These are phyloP conservation scores for Tenthredo distinguenda DNA, from an alignment of 2,888 invertebrate genomes.

Conservation along the genomic window DNA sequence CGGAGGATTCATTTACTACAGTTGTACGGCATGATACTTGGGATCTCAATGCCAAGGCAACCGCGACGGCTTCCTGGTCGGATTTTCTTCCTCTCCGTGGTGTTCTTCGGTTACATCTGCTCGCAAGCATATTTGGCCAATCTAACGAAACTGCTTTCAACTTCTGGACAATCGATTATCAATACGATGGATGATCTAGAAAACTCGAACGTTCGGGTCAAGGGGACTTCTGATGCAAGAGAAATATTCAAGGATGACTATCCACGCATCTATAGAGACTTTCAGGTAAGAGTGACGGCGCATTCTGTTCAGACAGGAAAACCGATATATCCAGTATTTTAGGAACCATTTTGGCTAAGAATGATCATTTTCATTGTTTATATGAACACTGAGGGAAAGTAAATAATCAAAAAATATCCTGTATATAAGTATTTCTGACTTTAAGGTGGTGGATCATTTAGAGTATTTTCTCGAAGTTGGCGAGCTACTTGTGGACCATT, in stretches of 20 bases:
- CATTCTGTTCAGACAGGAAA: neutral
- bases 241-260: neutral
- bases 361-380: neutral
- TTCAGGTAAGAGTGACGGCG: neutral
- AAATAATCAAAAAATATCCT: neutral
- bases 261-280: conserved; percentile 36
- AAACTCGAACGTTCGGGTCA: neutral
- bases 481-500: neutral
- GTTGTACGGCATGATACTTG: neutral
- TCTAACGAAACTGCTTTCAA: neutral
- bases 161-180: neutral
- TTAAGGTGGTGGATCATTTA: neutral
- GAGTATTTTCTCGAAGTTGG: neutral
- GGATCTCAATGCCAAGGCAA: neutral
- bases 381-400: neutral
- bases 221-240: neutral
- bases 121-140: neutral
- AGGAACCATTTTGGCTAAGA: neutral
- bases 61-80: neutral
- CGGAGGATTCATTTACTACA: neutral
- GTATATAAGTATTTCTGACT: neutral
- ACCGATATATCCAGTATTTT: neutral
- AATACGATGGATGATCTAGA: conserved; percentile 22
- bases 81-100: neutral
- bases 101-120: neutral